phyloP scores from a whole-genome alignment of 2,888 invertebrate species.

The Chaetogeoica ovagalla region DNA sequence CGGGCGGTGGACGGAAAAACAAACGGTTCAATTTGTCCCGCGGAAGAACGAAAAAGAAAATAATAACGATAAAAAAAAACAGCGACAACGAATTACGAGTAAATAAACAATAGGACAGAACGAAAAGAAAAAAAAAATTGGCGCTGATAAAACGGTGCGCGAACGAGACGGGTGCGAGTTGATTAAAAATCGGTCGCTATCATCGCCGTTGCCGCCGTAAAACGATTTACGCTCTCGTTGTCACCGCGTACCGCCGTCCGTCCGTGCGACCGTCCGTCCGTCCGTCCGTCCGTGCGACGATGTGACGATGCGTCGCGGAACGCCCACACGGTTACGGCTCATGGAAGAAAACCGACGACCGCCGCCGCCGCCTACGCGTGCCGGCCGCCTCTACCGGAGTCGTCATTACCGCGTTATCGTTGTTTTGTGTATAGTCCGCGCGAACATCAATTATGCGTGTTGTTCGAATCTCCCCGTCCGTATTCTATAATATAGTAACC shows the following conservation, averaged over 20 bases:
- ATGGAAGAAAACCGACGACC: constrained; percentile 32
- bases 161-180: constrained; percentile 1
- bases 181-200: constrained; percentile 35
- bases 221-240: constrained; percentile 31
- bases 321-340: not conserved
- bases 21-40: not conserved
- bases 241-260: not conserved
- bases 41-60: not conserved
- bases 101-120: not conserved
- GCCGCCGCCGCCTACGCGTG: not conserved
- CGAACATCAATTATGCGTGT: no score
- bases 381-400: no score
- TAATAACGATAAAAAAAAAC: not conserved
- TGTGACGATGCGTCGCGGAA: not conserved
- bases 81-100: no score
- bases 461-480: no score
- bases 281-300: not conserved
- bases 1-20: not conserved
- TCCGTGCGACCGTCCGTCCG: not conserved
- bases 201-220: not conserved
- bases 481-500: no score
- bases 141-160: constrained; percentile 7
- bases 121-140: not conserved
- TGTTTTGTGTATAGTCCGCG: no score
- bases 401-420: no score